A percentile compares a stretch with the other conserved stretches of the same genome.
Evolutionary conservation across 2,797 vertebrate genomes (phyloP).

Genomic region (Cheirogaleus major): DNA sequence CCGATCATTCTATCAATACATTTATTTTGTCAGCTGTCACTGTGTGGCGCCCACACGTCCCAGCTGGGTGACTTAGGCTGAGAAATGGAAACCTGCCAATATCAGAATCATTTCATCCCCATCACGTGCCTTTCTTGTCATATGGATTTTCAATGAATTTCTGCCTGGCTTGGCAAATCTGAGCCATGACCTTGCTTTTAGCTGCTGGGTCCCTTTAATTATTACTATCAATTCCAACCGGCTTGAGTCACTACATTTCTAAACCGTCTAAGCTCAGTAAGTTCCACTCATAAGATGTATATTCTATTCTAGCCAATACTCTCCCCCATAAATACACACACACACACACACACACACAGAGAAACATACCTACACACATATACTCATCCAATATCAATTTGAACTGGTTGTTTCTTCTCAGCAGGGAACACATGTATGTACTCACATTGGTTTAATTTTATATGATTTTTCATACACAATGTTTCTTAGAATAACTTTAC

Average conservation of each 20-base stretch:
- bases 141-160: constrained; percentile 67
- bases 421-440: neutral
- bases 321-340: neutral
- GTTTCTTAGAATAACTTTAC: neutral
- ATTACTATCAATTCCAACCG: constrained; percentile 51
- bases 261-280: constrained; percentile 1
- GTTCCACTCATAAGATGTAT: neutral
- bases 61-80: constrained; percentile 55
- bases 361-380: neutral
- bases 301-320: neutral
- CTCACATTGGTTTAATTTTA: neutral
- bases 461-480: neutral
- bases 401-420: constrained; percentile 22
- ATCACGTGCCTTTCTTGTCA: constrained; percentile 47
- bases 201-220: constrained; percentile 63
- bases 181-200: constrained; percentile 68
- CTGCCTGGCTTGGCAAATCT: constrained; percentile 70
- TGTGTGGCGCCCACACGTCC: constrained; percentile 51
- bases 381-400: neutral
- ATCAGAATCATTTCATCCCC: constrained; percentile 53
- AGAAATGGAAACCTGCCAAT: constrained; percentile 70
- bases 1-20: constrained; percentile 57
- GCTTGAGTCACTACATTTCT: constrained; percentile 31
- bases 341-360: neutral
- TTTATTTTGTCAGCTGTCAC: constrained; percentile 75